A percentile compares a stretch with the other conserved stretches of the same genome.
Evolutionary conservation across 2,113 vertebrate species (phyloP).

Genomic region (Ciconia boyciana): DNA sequence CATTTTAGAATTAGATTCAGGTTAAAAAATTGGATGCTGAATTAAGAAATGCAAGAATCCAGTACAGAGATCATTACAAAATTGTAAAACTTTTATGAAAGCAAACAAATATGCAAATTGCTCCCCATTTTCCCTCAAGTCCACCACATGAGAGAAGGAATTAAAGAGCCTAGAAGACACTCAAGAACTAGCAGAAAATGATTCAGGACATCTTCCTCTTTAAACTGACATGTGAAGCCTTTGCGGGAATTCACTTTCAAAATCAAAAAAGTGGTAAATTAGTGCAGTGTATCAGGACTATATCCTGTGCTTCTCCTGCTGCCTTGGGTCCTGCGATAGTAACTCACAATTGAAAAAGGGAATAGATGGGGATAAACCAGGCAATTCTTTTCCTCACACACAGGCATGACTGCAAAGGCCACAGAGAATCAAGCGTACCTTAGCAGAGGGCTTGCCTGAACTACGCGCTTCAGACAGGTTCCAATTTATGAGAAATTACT

Average conservation of each 20-base stretch:
- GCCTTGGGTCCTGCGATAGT: background rate
- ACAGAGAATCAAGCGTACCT: background rate
- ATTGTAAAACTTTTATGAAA: background rate
- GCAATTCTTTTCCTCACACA: background rate
- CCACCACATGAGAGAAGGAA: background rate
- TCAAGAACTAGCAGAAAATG: background rate
- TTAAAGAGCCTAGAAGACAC: background rate
- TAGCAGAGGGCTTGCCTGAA: background rate
- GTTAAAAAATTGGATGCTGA: background rate
- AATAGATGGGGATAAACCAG: background rate
- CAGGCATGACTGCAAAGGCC: background rate
- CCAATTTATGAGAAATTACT: background rate
- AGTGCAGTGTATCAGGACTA: background rate
- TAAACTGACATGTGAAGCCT: background rate
- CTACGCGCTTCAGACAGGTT: rapidly evolving
- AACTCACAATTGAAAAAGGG: background rate
- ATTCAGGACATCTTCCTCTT: background rate
- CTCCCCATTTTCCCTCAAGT: background rate
- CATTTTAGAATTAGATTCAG: background rate
- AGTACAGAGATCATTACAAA: background rate
- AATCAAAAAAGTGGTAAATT: background rate
- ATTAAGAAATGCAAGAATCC: background rate
- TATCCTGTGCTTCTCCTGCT: background rate
- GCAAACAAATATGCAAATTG: background rate
- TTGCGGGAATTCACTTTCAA: background rate